Percentiles rank a stretch among this genome's conserved stretches.
Evolutionary conservation across 2,797 vertebrate genomes (phyloP).

Genomic region (Sebastes iracundus): DNA sequence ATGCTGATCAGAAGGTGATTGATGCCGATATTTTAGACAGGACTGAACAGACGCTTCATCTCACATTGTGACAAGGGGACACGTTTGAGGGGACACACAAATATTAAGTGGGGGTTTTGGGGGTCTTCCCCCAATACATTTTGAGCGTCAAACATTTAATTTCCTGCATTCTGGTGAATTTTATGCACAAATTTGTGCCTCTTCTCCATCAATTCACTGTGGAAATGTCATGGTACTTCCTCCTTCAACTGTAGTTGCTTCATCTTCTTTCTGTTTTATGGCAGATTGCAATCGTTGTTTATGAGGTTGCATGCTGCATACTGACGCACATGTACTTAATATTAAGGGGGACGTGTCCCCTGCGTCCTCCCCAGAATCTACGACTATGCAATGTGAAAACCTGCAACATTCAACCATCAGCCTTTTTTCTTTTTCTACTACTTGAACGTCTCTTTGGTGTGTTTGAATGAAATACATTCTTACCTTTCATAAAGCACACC

Average conservation of each 20-base stretch:
- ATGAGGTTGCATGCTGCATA: background rate
- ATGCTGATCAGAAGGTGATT: too few species aligned
- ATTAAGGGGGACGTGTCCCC: too few species aligned
- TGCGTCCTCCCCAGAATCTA: too few species aligned
- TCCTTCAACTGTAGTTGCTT: background rate
- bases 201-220: background rate
- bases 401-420: background rate
- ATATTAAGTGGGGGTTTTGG: too few species aligned
- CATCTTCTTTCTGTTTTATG: background rate
- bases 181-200: too few species aligned
- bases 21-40: background rate
- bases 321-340: too few species aligned
- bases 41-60: background rate
- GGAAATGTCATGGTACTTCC: background rate
- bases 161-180: too few species aligned
- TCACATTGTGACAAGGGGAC: background rate
- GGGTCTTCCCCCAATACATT: too few species aligned
- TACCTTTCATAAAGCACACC: slow-evolving; percentile 13
- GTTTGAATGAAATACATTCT: background rate
- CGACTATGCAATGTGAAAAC: background rate
- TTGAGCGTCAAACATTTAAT: too few species aligned
- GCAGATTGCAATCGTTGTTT: background rate
- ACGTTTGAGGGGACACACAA: too few species aligned
- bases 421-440: background rate
- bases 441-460: background rate